These are phyloP conservation scores for Sinotaia quadrata DNA, from an alignment of 2,888 invertebrate species.

Conservation along the genomic window DNA sequence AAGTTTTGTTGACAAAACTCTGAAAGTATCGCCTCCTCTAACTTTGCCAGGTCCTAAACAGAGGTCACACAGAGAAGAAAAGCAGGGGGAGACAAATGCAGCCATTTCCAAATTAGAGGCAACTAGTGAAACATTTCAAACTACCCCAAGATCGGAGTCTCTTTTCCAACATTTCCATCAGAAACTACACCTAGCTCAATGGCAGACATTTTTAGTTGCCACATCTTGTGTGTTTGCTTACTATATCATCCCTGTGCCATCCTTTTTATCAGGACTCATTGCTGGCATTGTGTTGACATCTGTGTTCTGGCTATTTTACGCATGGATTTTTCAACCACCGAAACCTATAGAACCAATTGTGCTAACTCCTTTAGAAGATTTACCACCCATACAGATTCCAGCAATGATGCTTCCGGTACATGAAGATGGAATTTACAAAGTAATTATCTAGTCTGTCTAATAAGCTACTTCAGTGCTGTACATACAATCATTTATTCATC, in stretches of 20 bases:
- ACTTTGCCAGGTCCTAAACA: constrained; percentile 34
- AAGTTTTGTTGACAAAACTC: constrained; percentile 27
- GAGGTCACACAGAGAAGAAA: constrained; percentile 27
- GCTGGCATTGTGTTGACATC: constrained; percentile 53
- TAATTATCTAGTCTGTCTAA: constrained; percentile 28
- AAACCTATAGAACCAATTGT: constrained; percentile 43
- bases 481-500: not conserved
- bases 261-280: constrained; percentile 63
- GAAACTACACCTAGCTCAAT: constrained; percentile 24
- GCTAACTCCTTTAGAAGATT: constrained; percentile 51
- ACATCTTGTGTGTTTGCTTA: constrained; percentile 51
- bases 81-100: not conserved
- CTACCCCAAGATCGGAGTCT: too few species aligned
- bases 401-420: constrained; percentile 55
- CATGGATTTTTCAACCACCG: constrained; percentile 53
- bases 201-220: constrained; percentile 40
- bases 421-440: constrained; percentile 65
- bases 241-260: constrained; percentile 61
- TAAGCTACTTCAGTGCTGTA: not conserved
- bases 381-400: constrained; percentile 60
- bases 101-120: not conserved
- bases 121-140: too few species aligned
- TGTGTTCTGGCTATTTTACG: constrained; percentile 48
- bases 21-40: constrained; percentile 31
- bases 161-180: not conserved